Conservation (phyloP, 2,113 vertebrate genomes). For the Scolopax mira region DNA sequence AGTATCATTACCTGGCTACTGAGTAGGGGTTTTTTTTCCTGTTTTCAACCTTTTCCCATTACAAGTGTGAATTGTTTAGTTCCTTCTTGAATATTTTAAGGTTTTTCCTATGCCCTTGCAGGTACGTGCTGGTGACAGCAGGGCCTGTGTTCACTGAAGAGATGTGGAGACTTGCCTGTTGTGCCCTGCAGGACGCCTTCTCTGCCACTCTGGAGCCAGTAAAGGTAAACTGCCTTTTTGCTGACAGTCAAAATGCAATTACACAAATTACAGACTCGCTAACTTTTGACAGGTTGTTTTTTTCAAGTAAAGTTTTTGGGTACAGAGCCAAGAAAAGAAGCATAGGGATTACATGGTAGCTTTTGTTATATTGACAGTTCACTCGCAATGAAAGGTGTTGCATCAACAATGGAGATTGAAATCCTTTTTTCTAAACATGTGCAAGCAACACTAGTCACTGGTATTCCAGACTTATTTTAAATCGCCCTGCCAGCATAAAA, state of each 20-base stretch:
- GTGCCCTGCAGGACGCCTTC: conserved; percentile 94
- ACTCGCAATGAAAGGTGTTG: neutral
- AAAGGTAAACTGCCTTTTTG: conserved; percentile 80
- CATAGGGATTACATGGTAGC: neutral
- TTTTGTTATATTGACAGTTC: neutral
- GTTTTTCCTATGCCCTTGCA: conserved; percentile 32
- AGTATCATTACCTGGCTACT: neutral
- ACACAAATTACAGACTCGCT: neutral
- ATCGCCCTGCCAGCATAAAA: neutral
- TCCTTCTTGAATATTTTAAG: neutral
- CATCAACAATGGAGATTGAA: neutral
- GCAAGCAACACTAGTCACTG: neutral
- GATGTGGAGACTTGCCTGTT: conserved; percentile 97
- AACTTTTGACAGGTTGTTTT: neutral
- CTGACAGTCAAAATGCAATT: neutral
- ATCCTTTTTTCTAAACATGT: neutral
- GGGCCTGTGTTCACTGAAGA: conserved; percentile 96
- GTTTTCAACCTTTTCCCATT: neutral
- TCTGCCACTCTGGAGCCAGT: conserved; percentile 94
- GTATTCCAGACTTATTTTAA: neutral
- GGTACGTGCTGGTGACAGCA: conserved; percentile 93
- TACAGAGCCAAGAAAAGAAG: neutral
- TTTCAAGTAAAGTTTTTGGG: neutral
- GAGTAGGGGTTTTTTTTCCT: neutral
- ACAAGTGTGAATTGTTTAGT: neutral